Conservation (phyloP, 2,797 vertebrate species). For the Epinephelus malabaricus region DNA sequence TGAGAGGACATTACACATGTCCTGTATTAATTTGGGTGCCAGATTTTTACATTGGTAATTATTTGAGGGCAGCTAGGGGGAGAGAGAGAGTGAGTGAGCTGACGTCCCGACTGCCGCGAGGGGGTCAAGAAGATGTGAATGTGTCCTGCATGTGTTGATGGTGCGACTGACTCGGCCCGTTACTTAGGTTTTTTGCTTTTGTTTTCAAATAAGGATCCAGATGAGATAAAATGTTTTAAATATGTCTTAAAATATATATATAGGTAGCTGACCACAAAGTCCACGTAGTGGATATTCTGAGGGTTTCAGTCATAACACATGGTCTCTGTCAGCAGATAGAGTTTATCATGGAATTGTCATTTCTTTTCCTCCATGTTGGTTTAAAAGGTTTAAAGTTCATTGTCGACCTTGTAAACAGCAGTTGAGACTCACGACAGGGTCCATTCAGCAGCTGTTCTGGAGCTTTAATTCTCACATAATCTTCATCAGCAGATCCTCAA, state of each 20-base stretch:
- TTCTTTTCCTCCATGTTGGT: not conserved
- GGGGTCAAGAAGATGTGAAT: slow-evolving; percentile 15
- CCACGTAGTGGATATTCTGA: too few relatives aligned
- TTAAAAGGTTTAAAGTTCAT: not conserved
- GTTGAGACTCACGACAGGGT: too few relatives aligned
- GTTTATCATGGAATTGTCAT: not conserved
- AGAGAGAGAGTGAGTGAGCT: slow-evolving; percentile 52
- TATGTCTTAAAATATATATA: not conserved
- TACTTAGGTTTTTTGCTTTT: not conserved
- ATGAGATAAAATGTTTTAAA: not conserved
- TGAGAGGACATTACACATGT: slow-evolving; percentile 90
- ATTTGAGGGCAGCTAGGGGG: slow-evolving; percentile 78
- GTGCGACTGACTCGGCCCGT: not conserved
- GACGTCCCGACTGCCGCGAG: slow-evolving; percentile 44
- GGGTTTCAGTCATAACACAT: not conserved
- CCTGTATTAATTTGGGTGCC: slow-evolving; percentile 87
- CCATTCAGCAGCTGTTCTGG: too few relatives aligned
- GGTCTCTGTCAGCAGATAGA: not conserved
- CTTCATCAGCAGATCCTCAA: too few relatives aligned
- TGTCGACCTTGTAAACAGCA: not conserved
- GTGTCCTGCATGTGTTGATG: slow-evolving; percentile 7
- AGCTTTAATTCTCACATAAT: too few relatives aligned
- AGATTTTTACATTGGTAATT: slow-evolving; percentile 89
- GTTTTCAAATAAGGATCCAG: not conserved
- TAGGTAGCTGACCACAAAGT: too few relatives aligned